Percentiles rank a stretch among this genome's conserved stretches.
Conservation (phyloP, 2,113 vertebrate genomes). For the Austrofundulus limnaeus region DNA sequence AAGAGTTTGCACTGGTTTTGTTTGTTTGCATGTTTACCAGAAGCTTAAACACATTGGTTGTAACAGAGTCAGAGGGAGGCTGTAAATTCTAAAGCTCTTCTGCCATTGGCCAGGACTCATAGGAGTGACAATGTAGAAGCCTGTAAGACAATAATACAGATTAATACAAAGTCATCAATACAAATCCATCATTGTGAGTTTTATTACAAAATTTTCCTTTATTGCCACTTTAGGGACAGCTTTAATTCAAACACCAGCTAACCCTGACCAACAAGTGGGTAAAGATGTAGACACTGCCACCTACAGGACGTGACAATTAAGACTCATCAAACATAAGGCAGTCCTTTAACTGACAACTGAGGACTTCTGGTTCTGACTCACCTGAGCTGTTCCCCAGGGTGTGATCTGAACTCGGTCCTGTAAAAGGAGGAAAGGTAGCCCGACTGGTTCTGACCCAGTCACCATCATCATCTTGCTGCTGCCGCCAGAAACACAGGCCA, state of each 20-base stretch:
- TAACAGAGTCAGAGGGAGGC: conserved; percentile 76
- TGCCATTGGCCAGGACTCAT: conserved; percentile 47
- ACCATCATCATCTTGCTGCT: conserved; percentile 75
- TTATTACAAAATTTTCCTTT: not conserved
- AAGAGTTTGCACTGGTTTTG: too few species aligned
- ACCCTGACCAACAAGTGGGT: too few species aligned
- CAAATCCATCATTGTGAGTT: not conserved
- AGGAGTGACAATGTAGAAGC: conserved; percentile 89
- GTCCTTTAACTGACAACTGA: not conserved
- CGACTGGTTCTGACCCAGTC: conserved; percentile 84
- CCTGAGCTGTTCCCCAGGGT: conserved; percentile 87
- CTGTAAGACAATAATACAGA: conserved; percentile 61
- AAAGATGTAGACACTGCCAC: too few species aligned
- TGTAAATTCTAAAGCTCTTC: conserved; percentile 80
- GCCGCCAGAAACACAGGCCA: conserved; percentile 88
- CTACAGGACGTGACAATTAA: too few species aligned
- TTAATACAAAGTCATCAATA: not conserved
- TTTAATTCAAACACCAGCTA: too few species aligned
- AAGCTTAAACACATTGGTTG: conserved; percentile 84
- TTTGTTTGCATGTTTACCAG: conserved; percentile 79
- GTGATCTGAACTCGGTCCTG: conserved; percentile 87
- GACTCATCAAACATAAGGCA: too few species aligned
- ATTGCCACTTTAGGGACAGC: not conserved
- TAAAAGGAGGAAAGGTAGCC: conserved; percentile 65
- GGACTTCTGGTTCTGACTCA: conserved; percentile 42